A percentile compares a stretch with the other conserved stretches of the same genome.
phyloP scores from a whole-genome alignment of 2,113 vertebrate species.

The Mormoops blainvillei region DNA sequence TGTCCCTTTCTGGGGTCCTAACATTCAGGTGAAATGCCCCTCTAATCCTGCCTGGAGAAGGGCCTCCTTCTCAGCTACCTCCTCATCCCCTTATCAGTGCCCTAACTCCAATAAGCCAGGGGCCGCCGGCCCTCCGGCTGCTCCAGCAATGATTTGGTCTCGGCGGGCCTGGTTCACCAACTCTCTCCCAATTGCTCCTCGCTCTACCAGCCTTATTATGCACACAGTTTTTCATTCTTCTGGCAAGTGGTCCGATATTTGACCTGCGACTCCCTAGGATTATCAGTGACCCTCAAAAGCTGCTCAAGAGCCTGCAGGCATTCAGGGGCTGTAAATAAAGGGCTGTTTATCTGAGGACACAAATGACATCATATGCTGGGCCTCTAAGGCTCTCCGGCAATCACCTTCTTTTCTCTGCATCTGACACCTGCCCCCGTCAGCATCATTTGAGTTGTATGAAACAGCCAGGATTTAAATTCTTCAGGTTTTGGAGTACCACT shows the following conservation, averaged over 20 bases:
- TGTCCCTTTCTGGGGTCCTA: neutral
- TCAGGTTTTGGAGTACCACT: neutral
- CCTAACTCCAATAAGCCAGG: neutral
- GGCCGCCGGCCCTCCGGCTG: neutral
- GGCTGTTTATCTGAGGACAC: neutral
- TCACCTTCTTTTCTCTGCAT: conserved; percentile 20
- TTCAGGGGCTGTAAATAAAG: neutral
- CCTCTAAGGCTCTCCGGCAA: conserved; percentile 20
- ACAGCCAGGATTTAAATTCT: conserved; percentile 33
- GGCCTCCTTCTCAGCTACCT: neutral
- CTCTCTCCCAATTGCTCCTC: neutral
- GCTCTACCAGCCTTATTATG: conserved; percentile 17
- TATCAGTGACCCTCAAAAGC: conserved; percentile 5
- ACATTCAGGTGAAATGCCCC: neutral
- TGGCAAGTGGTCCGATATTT: conserved; percentile 24
- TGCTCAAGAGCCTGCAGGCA: conserved; percentile 41
- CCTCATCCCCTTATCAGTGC: neutral
- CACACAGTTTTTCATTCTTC: conserved; percentile 23
- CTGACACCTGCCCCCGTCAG: neutral
- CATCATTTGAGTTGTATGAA: neutral
- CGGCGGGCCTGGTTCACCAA: neutral
- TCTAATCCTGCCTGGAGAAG: neutral
- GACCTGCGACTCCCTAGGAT: conserved; percentile 25
- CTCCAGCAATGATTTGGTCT: neutral
- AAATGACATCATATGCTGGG: neutral